Evolutionary conservation across 2,888 invertebrate genomes (phyloP).

Genomic region (Tenthredo livida): DNA sequence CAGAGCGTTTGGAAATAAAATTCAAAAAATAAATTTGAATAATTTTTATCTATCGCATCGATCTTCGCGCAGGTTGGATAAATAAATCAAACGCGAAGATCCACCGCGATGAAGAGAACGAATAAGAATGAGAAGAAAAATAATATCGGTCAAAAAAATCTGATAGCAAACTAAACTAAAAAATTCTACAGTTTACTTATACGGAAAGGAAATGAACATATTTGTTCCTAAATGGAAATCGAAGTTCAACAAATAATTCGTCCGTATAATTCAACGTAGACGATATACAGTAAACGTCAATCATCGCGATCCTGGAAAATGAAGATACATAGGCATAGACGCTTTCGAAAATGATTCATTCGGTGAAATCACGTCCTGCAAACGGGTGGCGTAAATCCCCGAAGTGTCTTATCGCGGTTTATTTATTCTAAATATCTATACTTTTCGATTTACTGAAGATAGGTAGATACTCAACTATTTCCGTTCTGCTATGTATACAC

Average conservation of each 20-base stretch:
- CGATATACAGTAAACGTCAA: background rate
- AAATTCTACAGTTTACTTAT: too few relatives aligned
- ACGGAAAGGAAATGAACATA: background rate
- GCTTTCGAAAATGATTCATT: slow-evolving; percentile 39
- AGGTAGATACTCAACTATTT: background rate
- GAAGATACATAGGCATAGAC: background rate
- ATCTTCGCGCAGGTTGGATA: background rate
- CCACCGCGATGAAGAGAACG: background rate
- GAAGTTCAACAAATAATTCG: background rate
- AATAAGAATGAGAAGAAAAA: slow-evolving; percentile 50
- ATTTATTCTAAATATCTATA: slow-evolving; percentile 9
- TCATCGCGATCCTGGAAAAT: slow-evolving; percentile 54
- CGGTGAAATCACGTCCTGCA: slow-evolving; percentile 30
- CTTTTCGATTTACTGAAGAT: background rate
- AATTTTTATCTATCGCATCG: slow-evolving; percentile 39
- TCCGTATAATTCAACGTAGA: background rate
- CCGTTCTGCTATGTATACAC: background rate
- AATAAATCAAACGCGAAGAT: slow-evolving; percentile 39
- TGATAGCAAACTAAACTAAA: background rate
- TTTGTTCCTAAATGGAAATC: background rate
- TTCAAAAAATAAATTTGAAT: slow-evolving; percentile 39
- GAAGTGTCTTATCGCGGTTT: slow-evolving; percentile 20
- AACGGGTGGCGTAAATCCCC: slow-evolving; percentile 21
- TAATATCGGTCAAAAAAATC: background rate
- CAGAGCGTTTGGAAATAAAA: slow-evolving; percentile 6